Percentiles rank a stretch among this genome's conserved stretches.
Conservation (phyloP, 2,888 invertebrate species). For the Mongoloraphidia duomilia region DNA sequence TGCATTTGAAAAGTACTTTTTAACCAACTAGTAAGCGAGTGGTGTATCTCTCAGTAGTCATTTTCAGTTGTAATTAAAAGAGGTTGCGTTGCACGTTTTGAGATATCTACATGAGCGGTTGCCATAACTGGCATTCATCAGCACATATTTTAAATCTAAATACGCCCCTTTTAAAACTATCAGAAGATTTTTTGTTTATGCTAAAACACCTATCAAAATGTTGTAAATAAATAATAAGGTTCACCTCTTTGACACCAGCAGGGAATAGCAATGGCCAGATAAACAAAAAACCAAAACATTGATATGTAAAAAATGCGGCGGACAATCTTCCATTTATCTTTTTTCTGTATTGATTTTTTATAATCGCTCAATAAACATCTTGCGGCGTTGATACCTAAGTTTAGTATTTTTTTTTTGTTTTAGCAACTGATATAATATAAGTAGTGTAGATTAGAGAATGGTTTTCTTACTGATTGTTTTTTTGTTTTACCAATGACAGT, state of each 20-base stretch:
- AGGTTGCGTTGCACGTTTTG: no score
- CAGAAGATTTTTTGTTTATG: neutral
- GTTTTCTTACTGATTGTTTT: no score
- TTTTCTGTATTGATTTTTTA: conserved; percentile 19
- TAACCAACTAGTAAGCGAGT: no score
- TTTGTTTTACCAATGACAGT: no score
- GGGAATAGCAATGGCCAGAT: conserved; percentile 31
- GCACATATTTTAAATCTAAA: no score
- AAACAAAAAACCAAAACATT: conserved; percentile 30
- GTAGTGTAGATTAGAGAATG: no score
- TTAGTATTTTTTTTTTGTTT: conserved; percentile 1
- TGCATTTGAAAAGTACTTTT: no score
- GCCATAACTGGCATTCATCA: no score
- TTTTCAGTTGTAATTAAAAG: no score
- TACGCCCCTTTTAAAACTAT: no score
- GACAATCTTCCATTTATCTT: conserved; percentile 17
- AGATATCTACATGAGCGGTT: no score
- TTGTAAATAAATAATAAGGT: neutral
- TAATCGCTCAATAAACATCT: conserved; percentile 29
- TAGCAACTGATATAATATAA: neutral
- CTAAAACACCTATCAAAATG: neutral
- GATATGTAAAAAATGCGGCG: conserved; percentile 24
- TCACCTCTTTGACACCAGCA: conserved; percentile 36
- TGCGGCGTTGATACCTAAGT: conserved; percentile 23
- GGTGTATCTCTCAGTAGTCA: no score